A percentile compares a stretch with the other conserved stretches of the same genome.
These are phyloP conservation scores for Leptopterna dolabrata DNA, from an alignment of 2,888 invertebrate species.

Conservation along the genomic window DNA sequence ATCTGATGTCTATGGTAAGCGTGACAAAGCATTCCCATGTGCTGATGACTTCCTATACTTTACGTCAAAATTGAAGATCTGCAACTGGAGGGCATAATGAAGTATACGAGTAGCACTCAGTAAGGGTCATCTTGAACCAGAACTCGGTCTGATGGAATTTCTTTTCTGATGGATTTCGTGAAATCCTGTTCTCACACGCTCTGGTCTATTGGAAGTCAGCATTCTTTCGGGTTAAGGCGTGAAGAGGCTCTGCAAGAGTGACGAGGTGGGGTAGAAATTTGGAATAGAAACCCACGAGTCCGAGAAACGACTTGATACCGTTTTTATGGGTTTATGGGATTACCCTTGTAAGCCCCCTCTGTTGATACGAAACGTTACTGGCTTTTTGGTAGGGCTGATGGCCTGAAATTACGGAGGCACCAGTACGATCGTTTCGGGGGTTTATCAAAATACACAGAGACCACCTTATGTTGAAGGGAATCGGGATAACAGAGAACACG, in stretches of 20 bases:
- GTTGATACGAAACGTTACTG: too few relatives aligned
- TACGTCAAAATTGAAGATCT: constrained; percentile 40
- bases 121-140: constrained; percentile 14
- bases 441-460: too few relatives aligned
- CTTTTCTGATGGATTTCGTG: background rate
- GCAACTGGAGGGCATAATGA: constrained; percentile 26
- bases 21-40: constrained; percentile 28
- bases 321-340: background rate
- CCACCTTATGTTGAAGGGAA: too few relatives aligned
- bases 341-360: background rate
- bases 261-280: background rate
- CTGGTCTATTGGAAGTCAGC: background rate
- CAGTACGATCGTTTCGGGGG: too few relatives aligned
- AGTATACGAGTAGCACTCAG: constrained; percentile 30
- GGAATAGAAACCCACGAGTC: background rate
- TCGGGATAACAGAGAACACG: too few relatives aligned
- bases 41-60: constrained; percentile 19
- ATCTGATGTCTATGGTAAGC: background rate
- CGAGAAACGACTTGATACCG: background rate
- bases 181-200: background rate
- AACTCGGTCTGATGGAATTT: constrained; percentile 4
- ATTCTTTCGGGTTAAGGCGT: background rate
- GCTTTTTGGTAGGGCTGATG: too few relatives aligned
- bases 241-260: background rate
- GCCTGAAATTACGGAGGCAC: too few relatives aligned